Evolutionary conservation across 2,113 vertebrate genomes (phyloP).

Genomic region (Seriola rivoliana): DNA sequence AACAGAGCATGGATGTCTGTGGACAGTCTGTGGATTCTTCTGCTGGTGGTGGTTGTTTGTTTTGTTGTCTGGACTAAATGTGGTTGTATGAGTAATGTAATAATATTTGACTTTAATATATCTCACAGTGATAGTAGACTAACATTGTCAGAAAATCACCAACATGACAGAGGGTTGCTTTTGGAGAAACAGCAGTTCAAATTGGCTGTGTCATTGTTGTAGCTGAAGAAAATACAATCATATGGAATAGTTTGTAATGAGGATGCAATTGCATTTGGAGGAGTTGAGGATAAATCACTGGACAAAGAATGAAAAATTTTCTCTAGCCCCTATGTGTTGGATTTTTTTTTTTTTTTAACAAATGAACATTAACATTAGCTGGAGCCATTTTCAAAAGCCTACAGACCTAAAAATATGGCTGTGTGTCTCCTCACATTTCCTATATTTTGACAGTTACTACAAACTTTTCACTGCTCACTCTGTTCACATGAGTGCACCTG

Average conservation of each 20-base stretch:
- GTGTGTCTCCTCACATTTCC: slow-evolving; percentile 42
- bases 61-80: too few species aligned
- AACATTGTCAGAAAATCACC: not conserved
- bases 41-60: too few species aligned
- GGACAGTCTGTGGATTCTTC: too few species aligned
- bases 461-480: slow-evolving; percentile 37
- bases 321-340: not conserved
- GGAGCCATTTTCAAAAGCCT: slow-evolving; percentile 29
- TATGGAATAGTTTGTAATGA: not conserved
- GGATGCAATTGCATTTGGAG: not conserved
- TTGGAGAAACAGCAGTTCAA: not conserved
- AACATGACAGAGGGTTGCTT: not conserved
- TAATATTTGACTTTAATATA: not conserved
- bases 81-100: too few species aligned
- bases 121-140: not conserved
- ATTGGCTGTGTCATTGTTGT: not conserved
- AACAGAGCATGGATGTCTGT: too few species aligned
- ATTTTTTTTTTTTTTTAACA: not conserved
- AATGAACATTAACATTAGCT: not conserved
- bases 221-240: not conserved
- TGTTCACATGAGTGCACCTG: slow-evolving; percentile 58
- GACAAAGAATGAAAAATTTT: not conserved
- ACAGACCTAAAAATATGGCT: slow-evolving; percentile 11
- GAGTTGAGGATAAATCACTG: slow-evolving; percentile 5
- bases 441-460: slow-evolving; percentile 53